Evolutionary conservation across 2,113 vertebrate species (phyloP).

Genomic region (Pao palembangensis): DNA sequence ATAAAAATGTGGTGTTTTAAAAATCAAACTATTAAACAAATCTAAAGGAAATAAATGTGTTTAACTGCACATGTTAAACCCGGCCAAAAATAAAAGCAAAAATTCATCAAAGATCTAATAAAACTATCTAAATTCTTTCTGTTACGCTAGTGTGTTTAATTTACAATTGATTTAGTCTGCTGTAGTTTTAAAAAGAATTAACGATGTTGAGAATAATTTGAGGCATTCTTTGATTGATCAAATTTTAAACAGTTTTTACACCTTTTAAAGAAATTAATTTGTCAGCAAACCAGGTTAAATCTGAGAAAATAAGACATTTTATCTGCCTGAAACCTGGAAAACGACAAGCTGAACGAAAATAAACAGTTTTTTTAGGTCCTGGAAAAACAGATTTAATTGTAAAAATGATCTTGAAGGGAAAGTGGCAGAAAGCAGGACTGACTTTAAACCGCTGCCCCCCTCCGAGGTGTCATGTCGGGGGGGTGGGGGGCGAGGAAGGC

Average conservation of each 20-base stretch:
- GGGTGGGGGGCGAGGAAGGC: slow-evolving; percentile 50
- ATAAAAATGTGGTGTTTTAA: not conserved
- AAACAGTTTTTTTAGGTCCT: slow-evolving; percentile 17
- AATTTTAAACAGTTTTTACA: too few relatives aligned
- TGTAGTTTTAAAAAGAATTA: not conserved
- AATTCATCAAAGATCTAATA: not conserved
- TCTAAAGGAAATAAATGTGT: not conserved
- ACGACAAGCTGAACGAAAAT: not conserved
- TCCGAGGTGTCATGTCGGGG: slow-evolving; percentile 50
- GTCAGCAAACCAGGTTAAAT: not conserved
- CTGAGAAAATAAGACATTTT: not conserved
- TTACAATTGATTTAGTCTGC: not conserved
- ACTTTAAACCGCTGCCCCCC: slow-evolving; percentile 53
- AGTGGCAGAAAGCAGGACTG: slow-evolving; percentile 32
- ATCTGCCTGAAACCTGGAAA: not conserved
- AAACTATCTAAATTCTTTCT: not conserved
- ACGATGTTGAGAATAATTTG: not conserved
- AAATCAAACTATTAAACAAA: not conserved
- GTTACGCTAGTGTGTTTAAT: not conserved
- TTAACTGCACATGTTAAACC: slow-evolving; percentile 15
- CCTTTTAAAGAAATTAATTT: not conserved
- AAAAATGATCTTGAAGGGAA: slow-evolving; percentile 28
- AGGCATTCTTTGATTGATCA: not conserved
- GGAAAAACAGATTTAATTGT: slow-evolving; percentile 30
- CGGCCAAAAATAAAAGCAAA: slow-evolving; percentile 3